Percentiles rank a stretch among this genome's conserved stretches.
These are phyloP conservation scores for Neuroterus valhalla DNA, from an alignment of 1,140 invertebrate species.

Conservation along the genomic window DNA sequence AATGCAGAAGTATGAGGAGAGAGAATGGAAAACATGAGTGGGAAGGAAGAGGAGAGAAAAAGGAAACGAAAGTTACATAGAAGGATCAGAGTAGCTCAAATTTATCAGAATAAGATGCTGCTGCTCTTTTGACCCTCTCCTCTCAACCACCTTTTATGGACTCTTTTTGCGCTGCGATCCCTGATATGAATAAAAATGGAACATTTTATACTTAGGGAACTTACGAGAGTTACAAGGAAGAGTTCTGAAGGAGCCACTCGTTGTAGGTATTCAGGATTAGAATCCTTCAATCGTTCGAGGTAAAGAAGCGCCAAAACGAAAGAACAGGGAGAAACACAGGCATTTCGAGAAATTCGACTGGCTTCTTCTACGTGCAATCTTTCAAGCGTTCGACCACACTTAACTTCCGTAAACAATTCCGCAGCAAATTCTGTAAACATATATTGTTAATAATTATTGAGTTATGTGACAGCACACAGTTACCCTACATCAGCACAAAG, in stretches of 20 bases:
- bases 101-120: too few relatives aligned
- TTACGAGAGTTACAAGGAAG: constrained; percentile 94
- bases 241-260: constrained; percentile 89
- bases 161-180: too few relatives aligned
- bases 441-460: constrained; percentile 46
- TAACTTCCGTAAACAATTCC: constrained; percentile 85
- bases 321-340: constrained; percentile 90
- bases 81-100: too few relatives aligned
- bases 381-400: constrained; percentile 83
- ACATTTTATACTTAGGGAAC: constrained; percentile 35
- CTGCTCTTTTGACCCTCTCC: too few relatives aligned
- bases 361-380: constrained; percentile 87
- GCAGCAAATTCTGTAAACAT: constrained; percentile 85
- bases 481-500: neutral
- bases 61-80: too few relatives aligned
- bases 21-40: too few relatives aligned
- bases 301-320: constrained; percentile 90
- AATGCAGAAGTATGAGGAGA: too few relatives aligned
- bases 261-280: constrained; percentile 89
- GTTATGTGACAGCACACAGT: neutral
- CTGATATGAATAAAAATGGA: too few relatives aligned
- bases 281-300: constrained; percentile 86
- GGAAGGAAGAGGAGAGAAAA: too few relatives aligned
- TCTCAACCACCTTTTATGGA: too few relatives aligned
- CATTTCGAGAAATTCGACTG: constrained; percentile 84